A percentile compares a stretch with the other conserved stretches of the same genome.
phyloP scores from a whole-genome alignment of 2,888 invertebrate genomes.

The Tipula vernalis region DNA sequence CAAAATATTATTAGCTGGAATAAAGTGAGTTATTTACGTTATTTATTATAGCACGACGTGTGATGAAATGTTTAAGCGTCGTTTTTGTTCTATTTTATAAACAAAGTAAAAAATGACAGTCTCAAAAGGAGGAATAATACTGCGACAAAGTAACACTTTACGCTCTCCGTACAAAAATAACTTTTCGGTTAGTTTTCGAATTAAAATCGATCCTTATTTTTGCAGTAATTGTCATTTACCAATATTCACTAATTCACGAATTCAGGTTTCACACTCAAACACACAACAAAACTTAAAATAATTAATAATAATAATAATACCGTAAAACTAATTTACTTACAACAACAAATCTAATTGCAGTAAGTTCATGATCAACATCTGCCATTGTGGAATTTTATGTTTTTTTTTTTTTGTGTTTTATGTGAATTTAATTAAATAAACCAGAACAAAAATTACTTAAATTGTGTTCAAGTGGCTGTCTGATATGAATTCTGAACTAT shows the following conservation, averaged over 20 bases:
- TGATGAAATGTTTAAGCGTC: too few species aligned
- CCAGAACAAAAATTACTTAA: not conserved
- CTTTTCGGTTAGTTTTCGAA: too few species aligned
- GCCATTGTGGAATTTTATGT: conserved; percentile 23
- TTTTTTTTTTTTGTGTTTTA: not conserved
- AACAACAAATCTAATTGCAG: conserved; percentile 32
- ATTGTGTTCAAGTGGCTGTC: not conserved
- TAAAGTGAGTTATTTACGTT: not conserved
- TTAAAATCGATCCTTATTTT: too few species aligned
- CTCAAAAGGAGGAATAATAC: too few species aligned
- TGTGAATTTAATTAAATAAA: conserved; percentile 6
- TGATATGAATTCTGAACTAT: not conserved
- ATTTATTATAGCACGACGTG: not conserved
- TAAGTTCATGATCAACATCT: conserved; percentile 35
- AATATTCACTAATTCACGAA: too few species aligned
- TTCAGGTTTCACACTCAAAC: too few species aligned
- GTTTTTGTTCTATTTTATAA: too few species aligned
- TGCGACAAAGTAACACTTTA: too few species aligned
- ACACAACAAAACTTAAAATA: not conserved
- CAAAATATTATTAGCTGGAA: not conserved
- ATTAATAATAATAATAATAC: not conserved
- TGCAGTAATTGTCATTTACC: too few species aligned
- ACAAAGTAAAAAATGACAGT: too few species aligned
- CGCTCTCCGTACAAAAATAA: too few species aligned
- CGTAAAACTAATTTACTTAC: conserved; percentile 24